phyloP scores from a whole-genome alignment of 2,113 vertebrate genomes.

The Pogonocichla stellata region DNA sequence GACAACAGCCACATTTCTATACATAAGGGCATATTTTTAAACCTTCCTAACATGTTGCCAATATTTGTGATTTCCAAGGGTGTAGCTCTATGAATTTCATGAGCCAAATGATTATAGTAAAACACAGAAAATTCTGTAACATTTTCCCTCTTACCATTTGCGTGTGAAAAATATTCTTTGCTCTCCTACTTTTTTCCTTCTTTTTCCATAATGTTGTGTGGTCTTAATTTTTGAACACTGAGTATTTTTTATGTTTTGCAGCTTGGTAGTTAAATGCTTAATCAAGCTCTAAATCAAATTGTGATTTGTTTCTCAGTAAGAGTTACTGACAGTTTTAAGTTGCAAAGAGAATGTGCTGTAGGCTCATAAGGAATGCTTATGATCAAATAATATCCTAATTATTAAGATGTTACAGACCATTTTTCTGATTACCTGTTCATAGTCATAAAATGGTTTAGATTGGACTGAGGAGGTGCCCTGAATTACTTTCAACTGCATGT shows the following conservation, averaged over 20 bases:
- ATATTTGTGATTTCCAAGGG: neutral
- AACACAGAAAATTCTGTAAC: neutral
- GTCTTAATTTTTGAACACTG: neutral
- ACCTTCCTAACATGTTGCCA: neutral
- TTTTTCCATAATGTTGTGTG: neutral
- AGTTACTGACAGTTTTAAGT: neutral
- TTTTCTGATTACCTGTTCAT: neutral
- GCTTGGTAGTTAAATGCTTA: neutral
- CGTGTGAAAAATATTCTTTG: neutral
- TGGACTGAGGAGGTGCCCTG: neutral
- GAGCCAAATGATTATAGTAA: neutral
- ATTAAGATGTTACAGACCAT: neutral
- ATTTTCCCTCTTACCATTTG: neutral
- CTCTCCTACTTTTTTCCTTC: neutral
- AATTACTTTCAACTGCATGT: neutral
- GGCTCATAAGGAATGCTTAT: neutral
- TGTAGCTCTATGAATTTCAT: neutral
- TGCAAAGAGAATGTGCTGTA: neutral
- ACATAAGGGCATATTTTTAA: neutral
- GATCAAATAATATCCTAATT: neutral
- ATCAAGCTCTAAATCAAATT: neutral
- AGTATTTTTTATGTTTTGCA: neutral
- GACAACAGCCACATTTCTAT: rapidly evolving
- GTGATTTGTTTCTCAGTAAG: neutral
- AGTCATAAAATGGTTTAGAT: neutral